phyloP scores from a whole-genome alignment of 1,140 invertebrate species.

The Drosophila kikkawai region DNA sequence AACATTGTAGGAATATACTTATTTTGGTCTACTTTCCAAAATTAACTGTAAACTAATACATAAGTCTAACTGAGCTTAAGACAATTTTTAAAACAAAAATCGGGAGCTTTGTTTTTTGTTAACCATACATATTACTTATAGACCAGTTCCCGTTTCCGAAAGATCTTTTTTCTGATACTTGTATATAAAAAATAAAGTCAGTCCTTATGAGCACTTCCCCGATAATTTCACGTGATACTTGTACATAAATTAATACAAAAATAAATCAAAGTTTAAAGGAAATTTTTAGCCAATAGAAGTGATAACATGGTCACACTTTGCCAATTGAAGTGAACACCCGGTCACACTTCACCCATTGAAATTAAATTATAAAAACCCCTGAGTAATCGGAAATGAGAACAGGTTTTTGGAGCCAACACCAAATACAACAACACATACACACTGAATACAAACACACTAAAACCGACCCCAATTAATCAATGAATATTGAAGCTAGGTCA shows the following conservation, averaged over 20 bases:
- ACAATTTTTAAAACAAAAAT: background rate
- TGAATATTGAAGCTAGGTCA: slow-evolving; percentile 5
- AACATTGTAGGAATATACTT: background rate
- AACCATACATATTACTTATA: background rate
- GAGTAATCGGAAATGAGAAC: slow-evolving; percentile 11
- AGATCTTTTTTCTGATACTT: background rate
- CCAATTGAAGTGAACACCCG: too few relatives aligned
- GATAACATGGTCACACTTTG: background rate
- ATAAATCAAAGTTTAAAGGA: too few relatives aligned
- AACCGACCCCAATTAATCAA: background rate
- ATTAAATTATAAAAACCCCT: background rate
- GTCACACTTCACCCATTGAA: background rate
- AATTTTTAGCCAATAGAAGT: background rate
- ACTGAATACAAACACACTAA: background rate
- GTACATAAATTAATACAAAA: slow-evolving; percentile 3
- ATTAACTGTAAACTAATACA: background rate
- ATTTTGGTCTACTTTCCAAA: background rate
- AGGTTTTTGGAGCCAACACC: background rate
- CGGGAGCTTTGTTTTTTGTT: slow-evolving; percentile 9
- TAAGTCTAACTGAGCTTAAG: background rate
- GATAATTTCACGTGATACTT: background rate
- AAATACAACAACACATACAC: slow-evolving; percentile 5
- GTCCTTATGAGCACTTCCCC: background rate
- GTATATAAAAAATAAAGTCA: slow-evolving; percentile 7
- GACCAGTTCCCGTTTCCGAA: slow-evolving; percentile 15